A percentile compares a stretch with the other conserved stretches of the same genome.
These are phyloP conservation scores for Calyptommatus sinebrachiatus DNA, from an alignment of 2,113 vertebrate species.

Conservation along the genomic window DNA sequence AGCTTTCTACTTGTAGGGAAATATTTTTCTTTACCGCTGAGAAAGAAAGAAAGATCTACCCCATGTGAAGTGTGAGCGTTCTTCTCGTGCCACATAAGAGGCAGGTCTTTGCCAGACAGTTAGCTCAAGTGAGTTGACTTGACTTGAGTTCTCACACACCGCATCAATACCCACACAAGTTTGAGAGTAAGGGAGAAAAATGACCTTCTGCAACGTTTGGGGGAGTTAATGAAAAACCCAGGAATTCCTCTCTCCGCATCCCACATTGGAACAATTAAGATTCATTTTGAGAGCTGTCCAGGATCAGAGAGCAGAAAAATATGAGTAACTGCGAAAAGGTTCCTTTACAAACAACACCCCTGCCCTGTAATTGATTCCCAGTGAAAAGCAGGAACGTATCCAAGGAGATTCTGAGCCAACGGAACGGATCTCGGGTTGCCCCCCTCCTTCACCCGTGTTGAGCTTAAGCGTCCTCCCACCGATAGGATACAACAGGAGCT, in stretches of 20 bases:
- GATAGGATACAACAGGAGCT: not conserved
- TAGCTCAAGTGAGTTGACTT: not conserved
- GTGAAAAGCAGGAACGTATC: not conserved
- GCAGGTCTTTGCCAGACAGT: not conserved
- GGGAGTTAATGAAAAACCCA: conserved; percentile 49
- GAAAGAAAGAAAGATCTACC: not conserved
- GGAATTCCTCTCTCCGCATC: conserved; percentile 49
- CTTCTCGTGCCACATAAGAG: not conserved
- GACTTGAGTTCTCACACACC: not conserved
- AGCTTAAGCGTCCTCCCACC: not conserved
- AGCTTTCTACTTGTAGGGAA: not conserved
- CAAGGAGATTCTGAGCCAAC: not conserved
- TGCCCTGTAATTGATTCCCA: not conserved
- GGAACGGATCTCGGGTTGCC: not conserved
- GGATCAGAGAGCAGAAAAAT: conserved; percentile 6
- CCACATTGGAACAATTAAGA: conserved; percentile 35
- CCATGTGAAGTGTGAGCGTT: not conserved
- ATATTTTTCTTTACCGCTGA: too few species aligned
- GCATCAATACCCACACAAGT: not conserved
- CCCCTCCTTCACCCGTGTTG: too few species aligned
- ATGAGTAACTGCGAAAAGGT: not conserved
- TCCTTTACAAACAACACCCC: rapidly evolving
- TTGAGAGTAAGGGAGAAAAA: not conserved
- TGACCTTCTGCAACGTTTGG: conserved; percentile 30
- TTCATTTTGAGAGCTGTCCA: conserved; percentile 16